phyloP scores from a whole-genome alignment of 2,797 vertebrate species.

The Chiloscyllium punctatum region DNA sequence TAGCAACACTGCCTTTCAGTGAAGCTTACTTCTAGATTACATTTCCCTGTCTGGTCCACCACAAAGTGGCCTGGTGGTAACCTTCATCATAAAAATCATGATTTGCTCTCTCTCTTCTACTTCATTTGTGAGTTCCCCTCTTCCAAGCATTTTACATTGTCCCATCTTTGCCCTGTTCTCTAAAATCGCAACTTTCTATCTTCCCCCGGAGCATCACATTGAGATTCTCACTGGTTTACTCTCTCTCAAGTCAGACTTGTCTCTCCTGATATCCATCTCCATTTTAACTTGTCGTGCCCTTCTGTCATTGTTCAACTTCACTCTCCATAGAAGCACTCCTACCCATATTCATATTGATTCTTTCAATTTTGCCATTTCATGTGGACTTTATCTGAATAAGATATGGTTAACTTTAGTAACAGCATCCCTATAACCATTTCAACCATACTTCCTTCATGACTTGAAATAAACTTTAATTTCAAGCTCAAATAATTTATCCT shows the following conservation, averaged over 20 bases:
- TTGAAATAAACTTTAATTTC: too few species aligned
- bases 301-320: background rate
- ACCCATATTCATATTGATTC: background rate
- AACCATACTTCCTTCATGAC: background rate
- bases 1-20: background rate
- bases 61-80: background rate
- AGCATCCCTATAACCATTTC: background rate
- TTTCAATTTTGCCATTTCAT: background rate
- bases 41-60: background rate
- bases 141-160: background rate
- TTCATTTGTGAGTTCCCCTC: background rate
- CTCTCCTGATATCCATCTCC: background rate
- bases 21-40: background rate
- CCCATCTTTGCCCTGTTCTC: background rate
- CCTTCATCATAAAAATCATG: background rate
- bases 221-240: background rate
- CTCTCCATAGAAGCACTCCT: background rate
- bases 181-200: background rate
- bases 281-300: background rate
- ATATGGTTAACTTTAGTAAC: background rate
- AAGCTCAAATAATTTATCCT: background rate
- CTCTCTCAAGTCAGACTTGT: background rate
- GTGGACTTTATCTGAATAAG: background rate
- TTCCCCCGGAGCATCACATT: fast-evolving
- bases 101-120: background rate